phyloP scores from a whole-genome alignment of 2,113 vertebrate species.

The Bettongia penicillata region DNA sequence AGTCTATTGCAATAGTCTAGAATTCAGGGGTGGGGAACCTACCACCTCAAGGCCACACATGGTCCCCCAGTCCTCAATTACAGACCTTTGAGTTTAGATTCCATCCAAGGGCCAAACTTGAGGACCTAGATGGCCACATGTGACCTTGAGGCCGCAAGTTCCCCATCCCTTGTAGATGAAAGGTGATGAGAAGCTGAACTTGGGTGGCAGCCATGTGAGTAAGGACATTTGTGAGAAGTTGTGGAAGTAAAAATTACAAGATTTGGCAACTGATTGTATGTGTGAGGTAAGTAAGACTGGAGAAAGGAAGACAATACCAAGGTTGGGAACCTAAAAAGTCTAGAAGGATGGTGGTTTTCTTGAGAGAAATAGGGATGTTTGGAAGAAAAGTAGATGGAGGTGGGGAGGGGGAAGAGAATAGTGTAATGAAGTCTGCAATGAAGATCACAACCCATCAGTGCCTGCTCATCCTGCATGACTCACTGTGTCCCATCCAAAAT shows the following conservation, averaged over 20 bases:
- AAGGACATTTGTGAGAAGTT: not conserved
- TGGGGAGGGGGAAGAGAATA: not conserved
- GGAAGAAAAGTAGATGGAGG: not conserved
- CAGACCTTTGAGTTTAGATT: too few relatives aligned
- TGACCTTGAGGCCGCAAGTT: too few relatives aligned
- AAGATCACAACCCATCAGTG: not conserved
- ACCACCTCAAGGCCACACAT: too few relatives aligned
- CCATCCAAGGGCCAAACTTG: too few relatives aligned
- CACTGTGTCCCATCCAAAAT: not conserved
- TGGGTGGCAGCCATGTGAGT: not conserved
- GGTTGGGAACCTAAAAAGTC: not conserved
- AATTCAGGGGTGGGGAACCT: not conserved
- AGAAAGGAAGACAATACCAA: not conserved
- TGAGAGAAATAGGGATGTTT: not conserved
- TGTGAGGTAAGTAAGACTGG: not conserved
- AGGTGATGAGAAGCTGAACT: not conserved
- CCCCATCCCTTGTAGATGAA: too few relatives aligned
- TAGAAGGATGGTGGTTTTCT: not conserved
- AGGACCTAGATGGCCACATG: too few relatives aligned
- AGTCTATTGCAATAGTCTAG: not conserved
- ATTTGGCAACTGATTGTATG: not conserved
- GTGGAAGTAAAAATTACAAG: not conserved
- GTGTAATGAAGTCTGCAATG: not conserved
- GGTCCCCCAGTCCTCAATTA: too few relatives aligned
- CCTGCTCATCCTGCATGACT: not conserved